A percentile compares a stretch with the other conserved stretches of the same genome.
These are phyloP conservation scores for Ceraclea dissimilis DNA, from an alignment of 2,888 invertebrate species.

Conservation along the genomic window DNA sequence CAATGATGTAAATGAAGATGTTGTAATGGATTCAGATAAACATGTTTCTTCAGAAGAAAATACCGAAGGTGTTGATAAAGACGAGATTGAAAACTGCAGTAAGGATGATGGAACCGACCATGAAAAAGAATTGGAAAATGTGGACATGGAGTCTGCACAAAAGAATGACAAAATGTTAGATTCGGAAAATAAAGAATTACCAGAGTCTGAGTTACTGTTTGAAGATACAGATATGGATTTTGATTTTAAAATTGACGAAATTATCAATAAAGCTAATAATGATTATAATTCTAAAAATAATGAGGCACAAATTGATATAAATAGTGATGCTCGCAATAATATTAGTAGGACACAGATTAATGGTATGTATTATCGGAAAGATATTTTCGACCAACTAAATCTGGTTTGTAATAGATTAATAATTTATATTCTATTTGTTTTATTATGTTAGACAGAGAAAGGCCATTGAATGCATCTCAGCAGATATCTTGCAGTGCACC, in stretches of 20 bases:
- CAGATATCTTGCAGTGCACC: constrained; percentile 19
- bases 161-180: background rate
- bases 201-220: background rate
- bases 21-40: too few species aligned
- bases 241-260: background rate
- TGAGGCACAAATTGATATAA: too few species aligned
- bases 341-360: too few species aligned
- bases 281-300: constrained; percentile 6
- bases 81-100: background rate
- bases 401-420: background rate
- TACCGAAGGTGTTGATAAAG: constrained; percentile 19
- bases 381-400: background rate
- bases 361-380: too few species aligned
- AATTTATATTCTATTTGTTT: background rate
- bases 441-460: background rate
- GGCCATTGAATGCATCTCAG: constrained; percentile 2
- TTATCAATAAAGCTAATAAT: background rate
- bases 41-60: constrained; percentile 28
- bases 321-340: too few species aligned
- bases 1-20: too few species aligned
- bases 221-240: constrained; percentile 24
- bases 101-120: background rate
- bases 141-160: background rate
- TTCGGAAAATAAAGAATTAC: background rate
- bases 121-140: background rate